Evolutionary conservation across 2,113 vertebrate genomes (phyloP).

Genomic region (Notothenia coriiceps): DNA sequence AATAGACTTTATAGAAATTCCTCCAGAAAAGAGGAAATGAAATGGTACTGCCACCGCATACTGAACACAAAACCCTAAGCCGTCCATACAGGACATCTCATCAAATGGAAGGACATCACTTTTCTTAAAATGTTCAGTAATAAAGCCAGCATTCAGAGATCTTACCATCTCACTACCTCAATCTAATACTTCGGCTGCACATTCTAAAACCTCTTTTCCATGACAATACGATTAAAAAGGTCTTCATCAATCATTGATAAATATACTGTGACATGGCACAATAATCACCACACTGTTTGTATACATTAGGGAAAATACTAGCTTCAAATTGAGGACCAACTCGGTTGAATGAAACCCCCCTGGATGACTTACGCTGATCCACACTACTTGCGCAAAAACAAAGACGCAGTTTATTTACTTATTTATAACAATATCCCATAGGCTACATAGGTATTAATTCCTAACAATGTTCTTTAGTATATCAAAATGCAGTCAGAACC

Average conservation of each 20-base stretch:
- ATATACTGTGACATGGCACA: too few relatives aligned
- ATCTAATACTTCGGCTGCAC: background rate
- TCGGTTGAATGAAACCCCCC: too few relatives aligned
- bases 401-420: too few relatives aligned
- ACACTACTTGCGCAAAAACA: too few relatives aligned
- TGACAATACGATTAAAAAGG: background rate
- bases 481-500: too few relatives aligned
- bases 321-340: too few relatives aligned
- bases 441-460: too few relatives aligned
- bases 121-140: conserved; percentile 7
- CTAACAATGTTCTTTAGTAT: too few relatives aligned
- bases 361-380: background rate
- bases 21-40: conserved; percentile 28
- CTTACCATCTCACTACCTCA: conserved; percentile 21
- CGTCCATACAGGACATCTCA: conserved; percentile 20
- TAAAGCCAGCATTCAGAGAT: conserved; percentile 20
- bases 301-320: too few relatives aligned
- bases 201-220: background rate
- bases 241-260: conserved; percentile 6
- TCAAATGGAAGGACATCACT: conserved; percentile 15
- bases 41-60: conserved; percentile 22
- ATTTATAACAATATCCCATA: too few relatives aligned
- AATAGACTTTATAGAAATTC: conserved; percentile 41
- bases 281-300: too few relatives aligned
- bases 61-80: conserved; percentile 34